Percentiles rank a stretch among this genome's conserved stretches.
Evolutionary conservation across 2,888 invertebrate genomes (phyloP).

Genomic region (Spisula solida): DNA sequence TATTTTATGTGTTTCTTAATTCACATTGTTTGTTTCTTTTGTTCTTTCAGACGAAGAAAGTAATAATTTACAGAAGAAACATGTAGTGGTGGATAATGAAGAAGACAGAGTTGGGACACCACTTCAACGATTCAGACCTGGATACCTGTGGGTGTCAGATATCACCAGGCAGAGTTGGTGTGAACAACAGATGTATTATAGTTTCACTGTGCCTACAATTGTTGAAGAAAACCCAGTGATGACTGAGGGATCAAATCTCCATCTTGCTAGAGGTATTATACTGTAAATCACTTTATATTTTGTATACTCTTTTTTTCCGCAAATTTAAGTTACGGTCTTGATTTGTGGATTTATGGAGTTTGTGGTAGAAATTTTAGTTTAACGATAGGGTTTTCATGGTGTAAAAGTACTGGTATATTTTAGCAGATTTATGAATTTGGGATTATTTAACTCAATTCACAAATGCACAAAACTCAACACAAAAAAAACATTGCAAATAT

Average conservation of each 20-base stretch:
- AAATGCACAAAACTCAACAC: no score
- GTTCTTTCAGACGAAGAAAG: constrained; percentile 27
- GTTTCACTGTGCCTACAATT: constrained; percentile 78
- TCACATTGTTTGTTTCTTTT: neutral
- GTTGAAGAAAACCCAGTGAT: constrained; percentile 80
- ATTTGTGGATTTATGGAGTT: no score
- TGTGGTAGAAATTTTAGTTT: no score
- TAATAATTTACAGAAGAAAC: neutral
- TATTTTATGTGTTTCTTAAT: no score
- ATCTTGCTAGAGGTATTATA: constrained; percentile 82
- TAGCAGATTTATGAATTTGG: no score
- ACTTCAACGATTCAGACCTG: constrained; percentile 75
- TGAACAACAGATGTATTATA: constrained; percentile 84
- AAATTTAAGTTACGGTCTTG: no score
- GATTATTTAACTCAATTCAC: no score
- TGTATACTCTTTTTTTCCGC: no score
- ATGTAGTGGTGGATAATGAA: neutral
- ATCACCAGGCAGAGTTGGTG: constrained; percentile 84
- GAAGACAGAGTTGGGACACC: constrained; percentile 54
- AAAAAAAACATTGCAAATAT: no score
- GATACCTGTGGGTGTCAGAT: constrained; percentile 84
- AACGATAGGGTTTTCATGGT: no score
- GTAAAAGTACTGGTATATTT: no score
- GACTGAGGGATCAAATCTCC: constrained; percentile 81
- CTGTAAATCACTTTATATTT: no score